Evolutionary conservation across 2,797 vertebrate species (phyloP).

Genomic region (Neosilurus mollespiculum): DNA sequence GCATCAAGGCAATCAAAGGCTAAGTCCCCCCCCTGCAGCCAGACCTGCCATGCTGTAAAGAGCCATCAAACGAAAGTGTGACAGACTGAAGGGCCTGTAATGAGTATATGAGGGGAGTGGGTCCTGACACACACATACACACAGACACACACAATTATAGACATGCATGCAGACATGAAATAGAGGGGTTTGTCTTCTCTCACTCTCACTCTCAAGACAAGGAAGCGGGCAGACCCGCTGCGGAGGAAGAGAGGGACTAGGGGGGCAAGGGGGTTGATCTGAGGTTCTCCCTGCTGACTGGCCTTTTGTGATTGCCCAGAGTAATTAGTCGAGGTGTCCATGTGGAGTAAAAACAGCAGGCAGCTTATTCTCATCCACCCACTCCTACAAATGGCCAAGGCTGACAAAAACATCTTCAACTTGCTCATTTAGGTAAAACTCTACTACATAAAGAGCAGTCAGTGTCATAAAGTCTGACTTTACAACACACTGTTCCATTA

Average conservation of each 20-base stretch:
- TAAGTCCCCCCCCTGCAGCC: conserved; percentile 51
- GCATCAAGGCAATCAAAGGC: conserved; percentile 62
- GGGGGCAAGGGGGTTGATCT: neutral
- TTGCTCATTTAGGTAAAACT: conserved; percentile 40
- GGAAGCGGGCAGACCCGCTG: conserved; percentile 6
- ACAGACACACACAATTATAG: conserved; percentile 33
- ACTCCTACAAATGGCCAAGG: conserved; percentile 34
- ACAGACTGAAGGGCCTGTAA: conserved; percentile 59
- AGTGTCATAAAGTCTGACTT: conserved; percentile 21
- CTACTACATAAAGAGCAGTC: neutral
- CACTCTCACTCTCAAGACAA: conserved; percentile 34
- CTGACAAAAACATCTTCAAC: conserved; percentile 21
- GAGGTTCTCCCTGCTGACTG: conserved; percentile 38
- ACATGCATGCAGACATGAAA: conserved; percentile 45
- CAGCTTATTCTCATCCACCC: conserved; percentile 33
- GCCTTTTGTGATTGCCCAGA: conserved; percentile 42
- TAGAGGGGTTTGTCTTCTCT: conserved; percentile 36
- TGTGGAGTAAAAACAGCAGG: conserved; percentile 48
- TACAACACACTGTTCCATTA: conserved; percentile 30
- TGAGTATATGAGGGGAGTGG: conserved; percentile 53
- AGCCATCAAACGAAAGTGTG: conserved; percentile 62
- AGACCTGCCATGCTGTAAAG: conserved; percentile 58
- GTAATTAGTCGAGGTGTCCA: conserved; percentile 45
- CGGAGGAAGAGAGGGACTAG: neutral
- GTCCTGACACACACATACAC: conserved; percentile 49